phyloP scores from a whole-genome alignment of 2,888 invertebrate species.

The Tenthredo distinguenda region DNA sequence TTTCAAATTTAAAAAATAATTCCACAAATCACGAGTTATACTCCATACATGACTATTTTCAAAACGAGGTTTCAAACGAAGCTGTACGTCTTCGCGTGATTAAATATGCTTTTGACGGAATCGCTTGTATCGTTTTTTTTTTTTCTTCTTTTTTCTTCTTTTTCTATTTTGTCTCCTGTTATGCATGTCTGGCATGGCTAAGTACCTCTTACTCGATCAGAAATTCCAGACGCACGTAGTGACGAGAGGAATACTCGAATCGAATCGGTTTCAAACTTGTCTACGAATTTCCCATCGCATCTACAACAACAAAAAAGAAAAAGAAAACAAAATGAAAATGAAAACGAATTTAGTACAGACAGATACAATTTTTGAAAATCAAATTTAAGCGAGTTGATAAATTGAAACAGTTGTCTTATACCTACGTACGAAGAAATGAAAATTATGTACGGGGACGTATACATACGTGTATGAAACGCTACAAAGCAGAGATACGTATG shows the following conservation, averaged over 20 bases:
- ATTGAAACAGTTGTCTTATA: not conserved
- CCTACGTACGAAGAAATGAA: not conserved
- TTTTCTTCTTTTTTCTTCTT: not conserved
- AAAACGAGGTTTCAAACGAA: constrained; percentile 15
- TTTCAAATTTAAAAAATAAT: not conserved
- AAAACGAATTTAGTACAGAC: not conserved
- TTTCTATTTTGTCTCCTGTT: not conserved
- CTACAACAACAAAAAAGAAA: no score
- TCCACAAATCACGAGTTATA: not conserved
- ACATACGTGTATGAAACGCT: not conserved
- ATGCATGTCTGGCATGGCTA: not conserved
- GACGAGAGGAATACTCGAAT: not conserved
- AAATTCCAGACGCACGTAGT: not conserved
- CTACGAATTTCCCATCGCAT: not conserved
- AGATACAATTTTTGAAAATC: not conserved
- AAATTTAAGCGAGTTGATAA: not conserved
- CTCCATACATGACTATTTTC: constrained; percentile 14
- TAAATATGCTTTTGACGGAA: constrained; percentile 1
- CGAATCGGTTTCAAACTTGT: not conserved
- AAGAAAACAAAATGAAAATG: not conserved
- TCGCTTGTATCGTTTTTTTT: not conserved
- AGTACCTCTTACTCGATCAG: not conserved
- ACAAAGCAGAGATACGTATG: not conserved
- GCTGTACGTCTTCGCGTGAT: not conserved
- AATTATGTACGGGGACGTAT: not conserved